Evolutionary conservation across 2,888 invertebrate species (phyloP).

Genomic region (Zaprionus obscuricornis): DNA sequence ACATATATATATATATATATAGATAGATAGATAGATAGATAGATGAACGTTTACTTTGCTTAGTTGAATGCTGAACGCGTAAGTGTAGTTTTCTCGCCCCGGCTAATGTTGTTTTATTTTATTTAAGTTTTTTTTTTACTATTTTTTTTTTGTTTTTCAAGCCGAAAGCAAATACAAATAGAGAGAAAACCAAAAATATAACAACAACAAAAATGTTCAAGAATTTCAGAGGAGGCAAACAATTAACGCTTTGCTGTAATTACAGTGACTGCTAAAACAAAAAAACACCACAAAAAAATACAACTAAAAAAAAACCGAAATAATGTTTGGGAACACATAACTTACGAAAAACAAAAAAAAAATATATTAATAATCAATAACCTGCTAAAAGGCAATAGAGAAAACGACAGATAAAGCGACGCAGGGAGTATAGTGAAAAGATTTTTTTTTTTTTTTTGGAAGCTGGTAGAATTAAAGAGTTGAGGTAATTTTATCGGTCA

Average conservation of each 20-base stretch:
- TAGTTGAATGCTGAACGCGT: constrained; percentile 51
- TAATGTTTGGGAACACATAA: constrained; percentile 42
- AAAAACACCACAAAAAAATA: constrained; percentile 18
- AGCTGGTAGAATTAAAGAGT: constrained; percentile 37
- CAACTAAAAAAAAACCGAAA: constrained; percentile 16
- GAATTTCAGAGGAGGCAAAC: constrained; percentile 65
- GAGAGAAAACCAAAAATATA: constrained; percentile 27
- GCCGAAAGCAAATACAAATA: constrained; percentile 62
- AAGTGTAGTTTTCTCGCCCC: constrained; percentile 76
- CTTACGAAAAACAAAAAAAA: constrained; percentile 41
- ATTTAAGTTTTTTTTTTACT: too few species aligned
- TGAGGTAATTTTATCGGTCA: constrained; percentile 72
- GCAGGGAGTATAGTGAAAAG: not conserved
- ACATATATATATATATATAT: not conserved
- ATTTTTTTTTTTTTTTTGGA: not conserved
- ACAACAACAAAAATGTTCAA: constrained; percentile 27
- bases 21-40: constrained; percentile 8
- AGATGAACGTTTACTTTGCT: constrained; percentile 12
- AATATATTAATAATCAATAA: constrained; percentile 78
- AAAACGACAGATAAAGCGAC: constrained; percentile 13
- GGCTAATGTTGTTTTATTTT: constrained; percentile 59
- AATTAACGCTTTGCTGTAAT: constrained; percentile 77
- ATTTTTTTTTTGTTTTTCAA: too few species aligned
- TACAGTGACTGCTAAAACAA: constrained; percentile 66
- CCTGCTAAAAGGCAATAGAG: constrained; percentile 71